These are phyloP conservation scores for Echeneis naucrates DNA, from an alignment of 2,797 vertebrate genomes.

Conservation along the genomic window DNA sequence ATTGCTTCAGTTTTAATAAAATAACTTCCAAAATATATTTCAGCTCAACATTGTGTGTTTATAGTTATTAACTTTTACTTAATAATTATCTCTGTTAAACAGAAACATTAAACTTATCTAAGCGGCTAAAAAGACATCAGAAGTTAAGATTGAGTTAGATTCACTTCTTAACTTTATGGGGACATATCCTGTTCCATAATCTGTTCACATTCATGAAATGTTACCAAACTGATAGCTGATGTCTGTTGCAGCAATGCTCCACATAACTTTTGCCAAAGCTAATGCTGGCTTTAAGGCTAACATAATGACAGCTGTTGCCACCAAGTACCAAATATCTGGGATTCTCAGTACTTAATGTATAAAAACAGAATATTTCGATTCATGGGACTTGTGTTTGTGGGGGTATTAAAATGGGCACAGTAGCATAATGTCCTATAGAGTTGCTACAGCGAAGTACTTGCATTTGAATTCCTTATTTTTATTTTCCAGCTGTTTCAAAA, in stretches of 20 bases:
- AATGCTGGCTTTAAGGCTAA: no score
- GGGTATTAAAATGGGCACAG: background rate
- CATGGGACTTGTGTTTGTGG: background rate
- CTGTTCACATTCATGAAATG: no score
- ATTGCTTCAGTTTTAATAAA: background rate
- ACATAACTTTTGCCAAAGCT: no score
- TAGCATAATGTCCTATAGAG: background rate
- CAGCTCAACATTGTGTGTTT: no score
- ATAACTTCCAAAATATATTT: background rate
- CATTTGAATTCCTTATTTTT: conserved; percentile 10
- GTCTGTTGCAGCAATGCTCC: no score
- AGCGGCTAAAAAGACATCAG: no score
- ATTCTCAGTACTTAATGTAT: background rate
- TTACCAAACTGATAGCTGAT: background rate
- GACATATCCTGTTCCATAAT: background rate
- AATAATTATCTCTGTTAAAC: no score
- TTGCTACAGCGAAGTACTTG: background rate
- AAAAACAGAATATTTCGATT: background rate
- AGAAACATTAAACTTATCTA: no score
- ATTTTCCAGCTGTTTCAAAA: conserved; percentile 93
- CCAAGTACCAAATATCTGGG: background rate
- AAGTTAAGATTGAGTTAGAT: no score
- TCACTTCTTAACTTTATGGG: no score
- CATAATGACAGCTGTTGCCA: no score
- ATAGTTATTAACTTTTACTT: no score